phyloP scores from a whole-genome alignment of 2,113 vertebrate species.

The Emberiza fucata region DNA sequence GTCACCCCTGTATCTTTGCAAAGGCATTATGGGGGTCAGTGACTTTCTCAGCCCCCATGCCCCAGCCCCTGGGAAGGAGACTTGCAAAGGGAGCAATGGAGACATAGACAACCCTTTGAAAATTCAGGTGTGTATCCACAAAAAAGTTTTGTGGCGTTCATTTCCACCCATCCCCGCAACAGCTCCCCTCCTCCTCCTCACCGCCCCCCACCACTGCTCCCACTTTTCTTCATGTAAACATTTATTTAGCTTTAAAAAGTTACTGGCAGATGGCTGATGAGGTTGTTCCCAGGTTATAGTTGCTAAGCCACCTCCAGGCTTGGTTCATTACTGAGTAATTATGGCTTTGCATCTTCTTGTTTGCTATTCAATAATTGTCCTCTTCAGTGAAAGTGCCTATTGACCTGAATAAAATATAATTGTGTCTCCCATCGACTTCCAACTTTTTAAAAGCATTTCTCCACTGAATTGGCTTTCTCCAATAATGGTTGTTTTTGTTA shows the following conservation, averaged over 20 bases:
- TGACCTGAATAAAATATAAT: slow-evolving; percentile 25
- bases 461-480: background rate
- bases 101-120: background rate
- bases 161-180: background rate
- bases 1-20: background rate
- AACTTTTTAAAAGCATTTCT: slow-evolving; percentile 3
- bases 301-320: background rate
- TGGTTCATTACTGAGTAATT: background rate
- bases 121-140: background rate
- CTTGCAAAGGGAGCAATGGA: background rate
- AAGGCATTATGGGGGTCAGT: rapidly evolving
- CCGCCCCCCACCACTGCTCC: rapidly evolving
- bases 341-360: background rate
- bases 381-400: slow-evolving; percentile 23
- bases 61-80: background rate
- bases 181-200: rapidly evolving
- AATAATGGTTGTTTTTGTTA: background rate
- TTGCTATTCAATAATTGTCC: slow-evolving; percentile 23
- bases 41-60: background rate
- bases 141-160: background rate
- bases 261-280: background rate
- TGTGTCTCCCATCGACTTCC: background rate
- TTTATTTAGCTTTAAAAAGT: background rate
- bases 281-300: background rate
- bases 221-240: background rate